Percentiles rank a stretch among this genome's conserved stretches.
Conservation (phyloP, 2,888 invertebrate species). For the Pinctada fucata region DNA sequence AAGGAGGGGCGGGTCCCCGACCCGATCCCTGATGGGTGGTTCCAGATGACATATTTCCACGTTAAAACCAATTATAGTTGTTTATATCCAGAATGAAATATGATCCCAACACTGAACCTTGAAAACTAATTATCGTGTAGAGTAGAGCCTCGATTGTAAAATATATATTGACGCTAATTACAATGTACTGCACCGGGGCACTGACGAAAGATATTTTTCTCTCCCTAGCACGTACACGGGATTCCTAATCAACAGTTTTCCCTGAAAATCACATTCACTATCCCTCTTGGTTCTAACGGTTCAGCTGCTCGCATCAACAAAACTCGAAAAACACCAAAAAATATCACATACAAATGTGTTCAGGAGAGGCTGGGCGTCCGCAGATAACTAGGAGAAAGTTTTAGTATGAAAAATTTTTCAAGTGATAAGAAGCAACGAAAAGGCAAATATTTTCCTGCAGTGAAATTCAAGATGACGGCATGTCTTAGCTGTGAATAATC, state of each 20-base stretch:
- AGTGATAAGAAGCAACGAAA: neutral
- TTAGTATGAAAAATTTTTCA: neutral
- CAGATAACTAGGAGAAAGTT: no score
- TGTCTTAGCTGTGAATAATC: conserved; percentile 6
- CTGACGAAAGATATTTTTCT: neutral
- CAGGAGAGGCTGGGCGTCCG: no score
- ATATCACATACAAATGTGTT: neutral
- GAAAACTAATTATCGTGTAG: neutral
- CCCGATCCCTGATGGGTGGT: conserved; percentile 2
- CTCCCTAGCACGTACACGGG: neutral
- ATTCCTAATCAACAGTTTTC: neutral
- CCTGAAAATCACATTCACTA: neutral
- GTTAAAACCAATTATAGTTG: no score
- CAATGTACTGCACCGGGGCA: neutral
- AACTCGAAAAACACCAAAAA: neutral
- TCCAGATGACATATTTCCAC: neutral
- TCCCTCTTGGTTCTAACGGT: neutral
- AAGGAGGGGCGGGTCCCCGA: conserved; percentile 66
- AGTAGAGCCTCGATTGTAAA: neutral
- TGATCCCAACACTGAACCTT: no score
- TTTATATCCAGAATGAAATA: no score
- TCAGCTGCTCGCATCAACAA: neutral
- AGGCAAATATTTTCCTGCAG: neutral
- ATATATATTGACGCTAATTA: neutral
- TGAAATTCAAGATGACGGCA: conserved; percentile 26